Conservation (phyloP, 2,113 vertebrate species). For the Pardalotus punctatus region DNA sequence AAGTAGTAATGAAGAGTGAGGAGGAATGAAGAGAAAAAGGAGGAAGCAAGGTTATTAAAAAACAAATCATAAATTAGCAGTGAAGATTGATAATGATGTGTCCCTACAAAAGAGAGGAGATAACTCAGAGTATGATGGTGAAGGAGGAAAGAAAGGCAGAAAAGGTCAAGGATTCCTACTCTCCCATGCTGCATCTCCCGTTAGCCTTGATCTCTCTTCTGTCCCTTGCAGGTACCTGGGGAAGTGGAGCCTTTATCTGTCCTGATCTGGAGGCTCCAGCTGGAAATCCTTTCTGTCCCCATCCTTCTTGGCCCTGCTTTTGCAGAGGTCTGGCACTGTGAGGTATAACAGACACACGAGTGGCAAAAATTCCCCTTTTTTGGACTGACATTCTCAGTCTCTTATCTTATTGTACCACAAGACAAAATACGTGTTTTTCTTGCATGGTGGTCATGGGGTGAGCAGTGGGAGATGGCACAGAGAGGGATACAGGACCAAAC, state of each 20-base stretch:
- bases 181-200: fast-evolving
- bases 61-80: background rate
- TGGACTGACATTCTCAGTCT: background rate
- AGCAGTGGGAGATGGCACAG: background rate
- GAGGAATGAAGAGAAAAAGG: background rate
- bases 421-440: fast-evolving
- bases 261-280: background rate
- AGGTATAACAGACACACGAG: fast-evolving
- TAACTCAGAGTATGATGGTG: background rate
- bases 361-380: background rate
- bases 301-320: background rate
- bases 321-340: background rate
- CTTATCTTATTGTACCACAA: background rate
- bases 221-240: fast-evolving
- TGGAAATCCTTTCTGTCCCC: background rate
- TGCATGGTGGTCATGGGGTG: background rate
- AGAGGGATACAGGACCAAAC: background rate
- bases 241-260: background rate
- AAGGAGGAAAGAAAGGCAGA: background rate
- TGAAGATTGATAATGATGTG: background rate
- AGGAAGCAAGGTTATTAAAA: background rate
- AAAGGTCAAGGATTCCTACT: background rate
- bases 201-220: background rate
- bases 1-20: background rate
- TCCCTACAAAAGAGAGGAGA: background rate